phyloP scores from a whole-genome alignment of 1,140 invertebrate genomes.

The Bombyx mandarina region DNA sequence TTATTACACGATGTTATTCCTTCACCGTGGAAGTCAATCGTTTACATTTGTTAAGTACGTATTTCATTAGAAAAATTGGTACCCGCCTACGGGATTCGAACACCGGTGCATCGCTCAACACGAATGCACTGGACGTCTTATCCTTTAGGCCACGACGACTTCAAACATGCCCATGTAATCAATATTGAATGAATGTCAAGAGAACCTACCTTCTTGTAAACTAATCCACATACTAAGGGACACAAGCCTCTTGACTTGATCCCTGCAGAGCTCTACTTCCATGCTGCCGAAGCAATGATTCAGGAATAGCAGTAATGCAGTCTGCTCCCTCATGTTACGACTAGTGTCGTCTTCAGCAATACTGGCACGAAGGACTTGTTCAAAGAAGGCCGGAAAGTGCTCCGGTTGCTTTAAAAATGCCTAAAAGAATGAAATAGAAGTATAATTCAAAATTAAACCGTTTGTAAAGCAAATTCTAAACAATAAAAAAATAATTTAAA shows the following conservation, averaged over 20 bases:
- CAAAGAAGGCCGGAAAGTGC: constrained; percentile 91
- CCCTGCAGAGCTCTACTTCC: constrained; percentile 93
- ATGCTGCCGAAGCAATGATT: constrained; percentile 98
- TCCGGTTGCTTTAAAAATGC: constrained; percentile 85
- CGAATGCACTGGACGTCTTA: no score
- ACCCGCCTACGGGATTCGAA: no score
- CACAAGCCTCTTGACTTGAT: constrained; percentile 92
- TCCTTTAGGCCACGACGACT: no score
- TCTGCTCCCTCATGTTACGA: constrained; percentile 84
- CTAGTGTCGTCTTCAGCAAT: constrained; percentile 73
- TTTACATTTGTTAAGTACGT: no score
- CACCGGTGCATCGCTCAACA: no score
- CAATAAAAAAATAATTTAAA: neutral
- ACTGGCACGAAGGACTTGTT: constrained; percentile 81
- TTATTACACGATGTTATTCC: no score
- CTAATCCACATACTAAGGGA: constrained; percentile 96
- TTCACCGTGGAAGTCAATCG: no score
- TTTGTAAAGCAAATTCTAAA: neutral
- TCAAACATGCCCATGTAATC: no score
- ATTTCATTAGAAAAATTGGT: no score
- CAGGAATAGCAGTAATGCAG: constrained; percentile 89
- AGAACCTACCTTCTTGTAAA: constrained; percentile 81
- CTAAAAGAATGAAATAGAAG: constrained; percentile 45
- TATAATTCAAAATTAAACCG: neutral
- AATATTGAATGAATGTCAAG: neutral